Conservation (phyloP, 2,888 invertebrate species). For the Ochropleura plecta region DNA sequence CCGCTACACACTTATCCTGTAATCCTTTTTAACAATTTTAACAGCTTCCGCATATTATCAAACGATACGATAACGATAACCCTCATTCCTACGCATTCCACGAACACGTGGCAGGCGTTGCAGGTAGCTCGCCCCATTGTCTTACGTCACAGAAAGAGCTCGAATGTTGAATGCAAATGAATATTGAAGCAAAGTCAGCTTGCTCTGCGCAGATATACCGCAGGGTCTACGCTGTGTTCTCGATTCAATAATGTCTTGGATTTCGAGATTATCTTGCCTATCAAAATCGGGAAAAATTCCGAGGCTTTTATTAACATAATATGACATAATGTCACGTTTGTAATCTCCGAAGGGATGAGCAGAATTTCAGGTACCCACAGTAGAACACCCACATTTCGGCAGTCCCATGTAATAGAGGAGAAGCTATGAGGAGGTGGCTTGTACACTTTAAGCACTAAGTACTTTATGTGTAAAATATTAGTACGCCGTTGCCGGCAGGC, state of each 20-base stretch:
- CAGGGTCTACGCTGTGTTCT: slow-evolving; percentile 62
- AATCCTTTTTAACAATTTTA: not conserved
- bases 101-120: slow-evolving; percentile 40
- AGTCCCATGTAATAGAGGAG: no score
- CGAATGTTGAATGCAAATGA: slow-evolving; percentile 80
- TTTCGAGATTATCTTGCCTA: not conserved
- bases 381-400: no score
- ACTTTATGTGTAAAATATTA: no score
- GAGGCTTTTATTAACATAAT: not conserved
- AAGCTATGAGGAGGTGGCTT: no score
- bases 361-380: no score
- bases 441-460: no score
- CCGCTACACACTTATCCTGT: no score
- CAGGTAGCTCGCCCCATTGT: slow-evolving; percentile 71
- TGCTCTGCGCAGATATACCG: slow-evolving; percentile 58
- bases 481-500: no score
- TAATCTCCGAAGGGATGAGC: no score
- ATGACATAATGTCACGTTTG: no score
- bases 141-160: slow-evolving; percentile 73
- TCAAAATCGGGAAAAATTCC: not conserved
- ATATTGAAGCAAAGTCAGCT: slow-evolving; percentile 77
- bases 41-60: not conserved
- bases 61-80: not conserved
- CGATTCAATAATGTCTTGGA: slow-evolving; percentile 39
- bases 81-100: slow-evolving; percentile 16